Conservation (phyloP, 2,888 invertebrate species). For the Hesperia comma region DNA sequence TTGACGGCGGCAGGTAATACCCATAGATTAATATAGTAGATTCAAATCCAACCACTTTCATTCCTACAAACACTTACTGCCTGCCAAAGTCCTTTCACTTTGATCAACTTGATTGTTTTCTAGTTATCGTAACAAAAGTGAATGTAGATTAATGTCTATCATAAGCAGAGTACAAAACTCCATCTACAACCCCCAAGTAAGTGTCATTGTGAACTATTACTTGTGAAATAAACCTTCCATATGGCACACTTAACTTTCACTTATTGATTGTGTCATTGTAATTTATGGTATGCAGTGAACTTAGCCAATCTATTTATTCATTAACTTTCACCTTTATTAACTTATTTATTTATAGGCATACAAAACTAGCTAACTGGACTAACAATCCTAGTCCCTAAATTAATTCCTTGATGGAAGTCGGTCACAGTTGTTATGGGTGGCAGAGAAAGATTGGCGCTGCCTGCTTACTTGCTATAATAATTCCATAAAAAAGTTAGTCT, state of each 20-base stretch:
- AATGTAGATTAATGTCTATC: conserved; percentile 48
- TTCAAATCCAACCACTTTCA: background rate
- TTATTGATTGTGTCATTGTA: background rate
- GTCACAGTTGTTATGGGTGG: too few relatives aligned
- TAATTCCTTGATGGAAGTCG: too few relatives aligned
- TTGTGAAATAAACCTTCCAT: conserved; percentile 23
- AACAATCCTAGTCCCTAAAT: too few relatives aligned
- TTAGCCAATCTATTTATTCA: too few relatives aligned
- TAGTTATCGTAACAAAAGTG: conserved; percentile 40
- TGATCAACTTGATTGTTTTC: conserved; percentile 14
- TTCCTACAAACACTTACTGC: conserved; percentile 26
- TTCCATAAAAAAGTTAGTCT: too few relatives aligned
- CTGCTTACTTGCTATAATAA: too few relatives aligned
- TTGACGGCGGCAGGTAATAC: conserved; percentile 14
- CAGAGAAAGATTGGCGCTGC: too few relatives aligned
- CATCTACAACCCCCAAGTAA: conserved; percentile 48
- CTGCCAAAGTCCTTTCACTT: conserved; percentile 44
- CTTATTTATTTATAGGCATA: too few relatives aligned
- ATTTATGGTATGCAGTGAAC: too few relatives aligned
- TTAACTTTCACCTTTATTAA: too few relatives aligned
- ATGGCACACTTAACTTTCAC: conserved; percentile 25
- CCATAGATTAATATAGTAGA: too few relatives aligned
- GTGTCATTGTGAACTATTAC: conserved; percentile 37
- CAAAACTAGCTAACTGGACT: too few relatives aligned
- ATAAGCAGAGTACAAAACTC: conserved; percentile 50